phyloP scores from a whole-genome alignment of 2,113 vertebrate species.

The Hippopotamus amphibius region DNA sequence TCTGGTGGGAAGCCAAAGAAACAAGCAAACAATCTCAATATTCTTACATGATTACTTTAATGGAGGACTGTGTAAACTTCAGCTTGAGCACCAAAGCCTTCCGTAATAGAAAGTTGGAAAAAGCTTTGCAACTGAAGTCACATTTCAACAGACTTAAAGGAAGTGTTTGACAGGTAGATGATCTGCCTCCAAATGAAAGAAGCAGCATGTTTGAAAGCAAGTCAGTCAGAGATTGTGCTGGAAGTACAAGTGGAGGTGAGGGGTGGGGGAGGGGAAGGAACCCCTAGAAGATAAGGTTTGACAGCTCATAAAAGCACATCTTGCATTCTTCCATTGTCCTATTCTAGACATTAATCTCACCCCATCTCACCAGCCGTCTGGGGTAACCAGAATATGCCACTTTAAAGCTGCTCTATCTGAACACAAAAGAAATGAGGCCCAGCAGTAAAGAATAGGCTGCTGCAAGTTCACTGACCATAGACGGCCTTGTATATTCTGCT shows the following conservation, averaged over 20 bases:
- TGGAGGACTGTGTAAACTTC: neutral
- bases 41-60: neutral
- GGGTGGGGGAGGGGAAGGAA: neutral
- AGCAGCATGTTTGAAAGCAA: neutral
- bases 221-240: neutral
- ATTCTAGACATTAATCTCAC: neutral
- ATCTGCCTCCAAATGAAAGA: neutral
- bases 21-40: neutral
- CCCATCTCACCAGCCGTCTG: neutral
- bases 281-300: neutral
- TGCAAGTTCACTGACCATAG: neutral
- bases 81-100: neutral
- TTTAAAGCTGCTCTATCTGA: neutral
- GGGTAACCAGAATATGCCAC: neutral
- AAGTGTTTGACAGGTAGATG: neutral
- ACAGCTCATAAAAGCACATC: neutral
- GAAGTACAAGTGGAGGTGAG: neutral
- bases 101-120: neutral
- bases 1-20: neutral
- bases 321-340: neutral
- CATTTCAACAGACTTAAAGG: neutral
- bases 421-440: neutral
- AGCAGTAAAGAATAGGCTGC: neutral
- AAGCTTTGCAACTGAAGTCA: neutral
- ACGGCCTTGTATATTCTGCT: neutral